Evolutionary conservation across 1,140 invertebrate species (phyloP).

Genomic region (Papilio polyxenes): DNA sequence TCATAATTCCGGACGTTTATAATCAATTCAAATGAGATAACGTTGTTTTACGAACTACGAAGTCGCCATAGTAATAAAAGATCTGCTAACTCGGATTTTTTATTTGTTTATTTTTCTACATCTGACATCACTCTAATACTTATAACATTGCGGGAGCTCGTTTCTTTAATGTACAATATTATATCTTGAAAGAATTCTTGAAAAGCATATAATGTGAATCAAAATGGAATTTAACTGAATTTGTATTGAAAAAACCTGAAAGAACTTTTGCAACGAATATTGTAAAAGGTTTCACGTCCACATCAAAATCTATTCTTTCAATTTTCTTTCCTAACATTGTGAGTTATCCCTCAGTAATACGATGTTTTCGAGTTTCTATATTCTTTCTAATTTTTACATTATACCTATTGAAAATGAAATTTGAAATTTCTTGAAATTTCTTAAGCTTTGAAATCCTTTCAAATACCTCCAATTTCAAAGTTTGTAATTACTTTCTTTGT

Average conservation of each 20-base stretch:
- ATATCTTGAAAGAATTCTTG: neutral
- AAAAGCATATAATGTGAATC: neutral
- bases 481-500: slow-evolving; percentile 2
- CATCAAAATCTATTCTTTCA: neutral
- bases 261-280: neutral
- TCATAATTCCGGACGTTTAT: neutral
- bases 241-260: neutral
- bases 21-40: neutral
- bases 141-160: neutral
- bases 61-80: neutral
- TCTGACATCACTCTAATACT: neutral
- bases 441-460: neutral
- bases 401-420: neutral
- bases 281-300: neutral
- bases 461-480: neutral
- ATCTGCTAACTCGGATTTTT: neutral
- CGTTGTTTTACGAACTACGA: neutral
- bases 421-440: neutral
- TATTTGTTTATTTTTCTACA: slow-evolving; percentile 23
- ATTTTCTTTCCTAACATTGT: neutral
- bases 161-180: neutral
- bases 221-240: neutral
- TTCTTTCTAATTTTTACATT: too few relatives aligned
- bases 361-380: neutral
- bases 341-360: neutral